Base-by-base conservation (phyloP, 2,113 vertebrate genomes). In the Prochilodus magdalenae region DNA sequence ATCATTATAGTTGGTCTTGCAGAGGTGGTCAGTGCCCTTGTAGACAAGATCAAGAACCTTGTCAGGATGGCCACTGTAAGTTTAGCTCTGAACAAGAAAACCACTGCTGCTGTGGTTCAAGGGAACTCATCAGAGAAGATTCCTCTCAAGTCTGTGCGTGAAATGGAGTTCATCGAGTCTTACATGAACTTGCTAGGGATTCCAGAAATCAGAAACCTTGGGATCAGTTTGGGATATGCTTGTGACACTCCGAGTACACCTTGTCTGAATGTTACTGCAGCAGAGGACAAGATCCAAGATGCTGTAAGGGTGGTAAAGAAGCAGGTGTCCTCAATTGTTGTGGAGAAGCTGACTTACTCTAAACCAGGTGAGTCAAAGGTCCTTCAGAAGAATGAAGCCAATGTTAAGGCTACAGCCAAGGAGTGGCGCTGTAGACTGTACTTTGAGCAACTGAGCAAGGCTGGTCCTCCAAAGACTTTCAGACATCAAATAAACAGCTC, bases 281-380 rank as follows among this genome's bases (percentile, higher is more conserved):
- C 81, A 15, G 75, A 82, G 36, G 83, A 87, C 8, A 69, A 77
- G 24, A 84, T 90, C 26, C 81, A 82, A 51, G 51, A 83, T 0
- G 88, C 83, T 0, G 70, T 80, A 53, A 5, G 57, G 27, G 59
- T 57, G 10, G 78, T 90, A 44, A 72, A 77, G 13, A 63, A 73
- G 3, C 59, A 71, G 11, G 8, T 86, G 8, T 26, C 53, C 29
- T 6, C 44, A 24, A 84, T 89, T 76, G 60, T 76, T 6, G 51
- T 30, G 3, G 75, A 86, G 69, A 88, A 33, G 1, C 69, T 75
- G 44, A 44, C 33, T 24, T 90, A 88, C 36, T 7, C 44, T 51
- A 84, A 87, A 51, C 79, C 88, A 5, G 89, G 89, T 12, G 86
- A 90, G 71, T 79, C 84, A 8, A 85, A 77, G 70, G 82, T 84